Conservation (phyloP, 2,113 vertebrate species). For the Nycticryphes semicollaris region DNA sequence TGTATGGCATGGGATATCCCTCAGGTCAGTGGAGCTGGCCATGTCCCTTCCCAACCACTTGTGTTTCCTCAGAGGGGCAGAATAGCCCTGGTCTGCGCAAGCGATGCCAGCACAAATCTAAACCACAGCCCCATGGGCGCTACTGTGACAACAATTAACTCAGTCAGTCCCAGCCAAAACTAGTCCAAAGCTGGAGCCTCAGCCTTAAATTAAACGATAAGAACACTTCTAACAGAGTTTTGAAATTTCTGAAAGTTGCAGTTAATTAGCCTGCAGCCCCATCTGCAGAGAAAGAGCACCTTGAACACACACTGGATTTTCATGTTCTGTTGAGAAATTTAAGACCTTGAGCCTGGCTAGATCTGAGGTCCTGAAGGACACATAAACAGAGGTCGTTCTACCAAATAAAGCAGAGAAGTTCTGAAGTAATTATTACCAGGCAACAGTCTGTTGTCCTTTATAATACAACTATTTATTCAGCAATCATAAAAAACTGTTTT, state of each 20-base stretch:
- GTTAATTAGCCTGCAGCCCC: background rate
- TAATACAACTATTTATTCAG: too few species aligned
- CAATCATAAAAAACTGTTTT: fast-evolving
- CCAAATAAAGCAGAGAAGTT: background rate
- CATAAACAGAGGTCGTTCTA: fast-evolving
- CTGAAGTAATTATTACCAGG: background rate
- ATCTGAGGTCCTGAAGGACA: background rate
- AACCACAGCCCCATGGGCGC: background rate
- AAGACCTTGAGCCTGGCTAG: background rate
- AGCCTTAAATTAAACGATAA: too few species aligned
- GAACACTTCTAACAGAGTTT: background rate
- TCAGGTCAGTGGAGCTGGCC: too few species aligned
- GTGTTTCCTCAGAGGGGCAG: background rate
- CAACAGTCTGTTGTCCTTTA: background rate
- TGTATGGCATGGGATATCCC: too few species aligned
- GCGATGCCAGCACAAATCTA: background rate
- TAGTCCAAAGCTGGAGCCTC: background rate
- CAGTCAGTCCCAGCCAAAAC: background rate
- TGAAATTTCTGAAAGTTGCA: background rate
- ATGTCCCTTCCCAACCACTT: background rate
- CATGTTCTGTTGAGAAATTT: background rate
- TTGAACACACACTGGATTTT: background rate
- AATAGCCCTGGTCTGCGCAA: too few species aligned
- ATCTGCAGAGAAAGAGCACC: too few species aligned
- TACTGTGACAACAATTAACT: background rate